Evolutionary conservation across 2,113 vertebrate species (phyloP).

Genomic region (Amblyornis subalaris): DNA sequence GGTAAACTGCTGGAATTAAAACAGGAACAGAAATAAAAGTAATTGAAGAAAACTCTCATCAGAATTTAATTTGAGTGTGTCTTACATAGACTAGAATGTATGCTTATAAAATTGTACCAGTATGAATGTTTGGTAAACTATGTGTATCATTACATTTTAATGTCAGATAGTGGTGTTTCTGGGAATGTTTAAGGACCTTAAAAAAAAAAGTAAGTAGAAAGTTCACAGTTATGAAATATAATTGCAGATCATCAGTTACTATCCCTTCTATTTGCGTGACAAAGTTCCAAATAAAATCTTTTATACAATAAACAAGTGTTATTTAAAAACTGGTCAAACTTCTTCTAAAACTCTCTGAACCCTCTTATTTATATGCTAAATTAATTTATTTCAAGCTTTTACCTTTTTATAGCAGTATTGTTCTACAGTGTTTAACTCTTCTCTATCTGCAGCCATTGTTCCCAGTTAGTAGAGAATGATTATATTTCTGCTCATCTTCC

Average conservation of each 20-base stretch:
- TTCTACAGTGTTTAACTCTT: background rate
- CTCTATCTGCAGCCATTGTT: background rate
- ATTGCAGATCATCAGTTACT: background rate
- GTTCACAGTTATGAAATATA: background rate
- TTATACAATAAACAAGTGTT: background rate
- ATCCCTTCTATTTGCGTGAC: background rate
- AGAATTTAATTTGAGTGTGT: background rate
- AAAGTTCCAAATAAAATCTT: background rate
- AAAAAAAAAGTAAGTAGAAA: background rate
- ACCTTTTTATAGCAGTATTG: background rate
- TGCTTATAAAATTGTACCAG: background rate
- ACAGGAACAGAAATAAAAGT: background rate
- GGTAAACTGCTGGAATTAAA: background rate
- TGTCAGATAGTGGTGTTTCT: background rate
- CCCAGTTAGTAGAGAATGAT: background rate
- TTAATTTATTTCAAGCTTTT: background rate
- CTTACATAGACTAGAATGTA: background rate
- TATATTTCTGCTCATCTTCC: background rate
- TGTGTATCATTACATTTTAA: background rate
- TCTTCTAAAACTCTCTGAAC: background rate
- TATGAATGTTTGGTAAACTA: background rate
- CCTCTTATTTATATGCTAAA: background rate
- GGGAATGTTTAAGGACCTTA: background rate
- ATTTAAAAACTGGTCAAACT: background rate
- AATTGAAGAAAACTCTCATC: background rate